These are phyloP conservation scores for Phyllostomus discolor DNA, from an alignment of 2,113 vertebrate species.

Conservation along the genomic window DNA sequence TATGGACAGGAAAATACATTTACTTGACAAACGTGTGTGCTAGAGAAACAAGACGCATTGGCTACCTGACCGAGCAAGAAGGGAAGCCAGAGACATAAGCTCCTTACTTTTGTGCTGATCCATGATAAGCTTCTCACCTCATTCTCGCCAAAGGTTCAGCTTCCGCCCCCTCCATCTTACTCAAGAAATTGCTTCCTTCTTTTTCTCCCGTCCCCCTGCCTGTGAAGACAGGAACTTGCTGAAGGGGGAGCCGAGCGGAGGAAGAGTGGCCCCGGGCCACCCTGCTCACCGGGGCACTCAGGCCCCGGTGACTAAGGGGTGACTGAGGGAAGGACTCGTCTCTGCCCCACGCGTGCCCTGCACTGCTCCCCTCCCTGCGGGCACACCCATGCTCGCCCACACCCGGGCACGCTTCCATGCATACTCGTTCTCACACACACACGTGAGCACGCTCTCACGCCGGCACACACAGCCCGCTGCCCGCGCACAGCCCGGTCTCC, in stretches of 20 bases:
- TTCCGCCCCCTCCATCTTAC: neutral
- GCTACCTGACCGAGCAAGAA: neutral
- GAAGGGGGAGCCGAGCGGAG: too few relatives aligned
- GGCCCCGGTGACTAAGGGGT: neutral
- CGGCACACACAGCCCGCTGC: fast-evolving
- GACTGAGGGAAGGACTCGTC: neutral
- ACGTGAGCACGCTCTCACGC: neutral
- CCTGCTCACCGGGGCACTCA: neutral
- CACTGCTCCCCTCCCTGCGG: too few relatives aligned
- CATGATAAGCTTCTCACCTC: neutral
- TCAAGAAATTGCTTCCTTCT: neutral
- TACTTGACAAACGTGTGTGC: neutral
- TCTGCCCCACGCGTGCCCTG: neutral
- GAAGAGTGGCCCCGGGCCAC: fast-evolving
- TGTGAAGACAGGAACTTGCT: neutral
- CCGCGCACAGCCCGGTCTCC: neutral
- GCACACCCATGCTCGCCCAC: neutral
- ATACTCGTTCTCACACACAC: neutral
- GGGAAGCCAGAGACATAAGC: neutral
- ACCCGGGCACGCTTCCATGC: too few relatives aligned
- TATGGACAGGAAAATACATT: neutral
- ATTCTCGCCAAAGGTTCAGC: neutral
- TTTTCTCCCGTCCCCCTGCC: neutral
- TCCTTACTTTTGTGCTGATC: neutral
- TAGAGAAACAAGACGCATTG: neutral